Conservation (phyloP, 2,888 invertebrate species). For the Pogonocherus hispidulus region DNA sequence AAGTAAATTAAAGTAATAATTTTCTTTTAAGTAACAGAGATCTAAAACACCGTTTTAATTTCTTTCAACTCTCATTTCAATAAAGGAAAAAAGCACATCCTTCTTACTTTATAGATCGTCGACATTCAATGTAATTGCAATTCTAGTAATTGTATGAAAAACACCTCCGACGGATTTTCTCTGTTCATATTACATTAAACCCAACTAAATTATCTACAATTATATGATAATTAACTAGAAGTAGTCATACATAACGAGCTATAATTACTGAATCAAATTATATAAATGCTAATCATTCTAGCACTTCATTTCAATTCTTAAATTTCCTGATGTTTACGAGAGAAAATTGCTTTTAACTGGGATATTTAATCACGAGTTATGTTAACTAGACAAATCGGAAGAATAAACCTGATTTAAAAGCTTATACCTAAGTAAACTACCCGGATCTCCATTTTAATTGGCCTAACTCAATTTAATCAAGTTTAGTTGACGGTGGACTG, state of each 20-base stretch:
- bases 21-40: too few relatives aligned
- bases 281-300: not conserved
- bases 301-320: not conserved
- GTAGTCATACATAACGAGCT: not conserved
- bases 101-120: too few relatives aligned
- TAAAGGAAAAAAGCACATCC: too few relatives aligned
- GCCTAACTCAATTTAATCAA: not conserved
- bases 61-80: too few relatives aligned
- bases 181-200: not conserved
- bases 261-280: not conserved
- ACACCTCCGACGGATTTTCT: not conserved
- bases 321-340: constrained; percentile 1
- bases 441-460: not conserved
- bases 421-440: not conserved
- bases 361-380: not conserved
- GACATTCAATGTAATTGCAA: too few relatives aligned
- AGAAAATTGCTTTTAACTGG: not conserved
- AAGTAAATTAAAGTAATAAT: too few relatives aligned
- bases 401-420: not conserved
- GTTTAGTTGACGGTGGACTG: not conserved
- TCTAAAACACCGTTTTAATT: too few relatives aligned
- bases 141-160: too few relatives aligned
- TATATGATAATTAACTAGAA: not conserved
- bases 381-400: constrained; percentile 4
- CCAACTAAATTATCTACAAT: not conserved